Base-by-base conservation (phyloP, 2,113 vertebrate genomes). In the Bubo scandiacus region DNA sequence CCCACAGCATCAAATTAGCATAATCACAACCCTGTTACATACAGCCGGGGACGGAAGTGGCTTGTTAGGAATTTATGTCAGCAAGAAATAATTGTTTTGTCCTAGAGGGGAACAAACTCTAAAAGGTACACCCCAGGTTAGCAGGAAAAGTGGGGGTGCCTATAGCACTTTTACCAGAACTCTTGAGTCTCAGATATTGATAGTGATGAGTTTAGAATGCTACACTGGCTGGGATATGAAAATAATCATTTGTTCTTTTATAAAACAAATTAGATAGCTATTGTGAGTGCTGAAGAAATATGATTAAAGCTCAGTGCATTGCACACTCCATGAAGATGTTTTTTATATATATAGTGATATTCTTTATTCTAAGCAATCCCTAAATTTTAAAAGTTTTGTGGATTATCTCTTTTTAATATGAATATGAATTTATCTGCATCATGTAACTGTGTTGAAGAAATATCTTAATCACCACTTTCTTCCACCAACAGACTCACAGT, bases 1-100 rank as follows among this genome's bases (percentile, higher is more conserved):
- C 77, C 80, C 62, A 68, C 22, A 93, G 57, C 77, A 87, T 94
- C 70, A 72, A 81, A 94, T 93, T 91, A 96, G 19, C 90, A 75
- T 92, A 87, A 88, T 11, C 68, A 92, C 83, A 88, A 74, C 5
- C 8, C 47, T 81, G 20, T 68, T 86, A 66, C 72, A 45, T 47
- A n/a, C 6, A 89, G 27, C 20, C 0, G 6, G 78, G 77, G 80
- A 92, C 30, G 74, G 73, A 94, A 88, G 40, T 14, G 61, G 20
- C 47, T 96, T 79, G 43, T 81, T 95, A 93, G 68, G 52, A 78
- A 91, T 84, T 89, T 81, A 77, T 88, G 52, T 61, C 72, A 94
- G 57, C 19, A 91, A 92, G 65, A 93, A 95, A 86, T 72, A 75
- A 65, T 81, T 75, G 17, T 42, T 96, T 93, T 86, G 47, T 79